Evolutionary conservation across 2,113 vertebrate species (phyloP), one percentile per base, ranked within the genome.

Genomic region (Zosterops borbonicus): DNA sequence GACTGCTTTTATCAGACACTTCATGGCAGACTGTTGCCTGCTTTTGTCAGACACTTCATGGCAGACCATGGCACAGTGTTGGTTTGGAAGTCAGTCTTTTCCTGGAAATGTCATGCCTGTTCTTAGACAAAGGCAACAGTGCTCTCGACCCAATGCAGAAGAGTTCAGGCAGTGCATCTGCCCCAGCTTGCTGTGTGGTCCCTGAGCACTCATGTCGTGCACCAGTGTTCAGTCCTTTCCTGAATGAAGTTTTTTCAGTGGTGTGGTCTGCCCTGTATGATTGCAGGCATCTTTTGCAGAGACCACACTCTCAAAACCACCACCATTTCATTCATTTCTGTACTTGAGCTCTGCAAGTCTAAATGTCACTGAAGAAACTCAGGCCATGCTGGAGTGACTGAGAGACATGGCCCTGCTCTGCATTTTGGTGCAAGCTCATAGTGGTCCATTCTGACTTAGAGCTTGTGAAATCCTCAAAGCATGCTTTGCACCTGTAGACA

Each of bases 81-180:
- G n/a, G 42, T n/a, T 80, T 71, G 47, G 37, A 83, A 76, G 44
- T 76, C 15, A 83, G n/a, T 31, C 11, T 41, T 28, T 62, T 67
- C 56, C 42, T 74, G 33, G 27, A 49, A 42, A 11, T 22, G 20
- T 25, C 28, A 7, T 69, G 31, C 33, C 41, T 46, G 41, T 52
- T 75, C 28, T 80, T 49, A 58, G 52, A 12, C 64, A 68, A 83
- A 83, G 47, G 35, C 44, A 46, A 17, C 13, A 9, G 13, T 11
- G 13, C 17, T 90, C 12, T 14, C 0, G 0, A 4, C 12, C 16
- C 0, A 0, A 4, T n/a, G 20, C 18, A 52, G 78, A 37, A 25
- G 39, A 9, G 47, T 13, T 56, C 50, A 29, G 74, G 33, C 25
- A 37, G 23, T 17, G n/a, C 0, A 0, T 31, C 11, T 78, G 55